Conservation (phyloP, 2,113 vertebrate species). For the Thryonomys swinderianus region DNA sequence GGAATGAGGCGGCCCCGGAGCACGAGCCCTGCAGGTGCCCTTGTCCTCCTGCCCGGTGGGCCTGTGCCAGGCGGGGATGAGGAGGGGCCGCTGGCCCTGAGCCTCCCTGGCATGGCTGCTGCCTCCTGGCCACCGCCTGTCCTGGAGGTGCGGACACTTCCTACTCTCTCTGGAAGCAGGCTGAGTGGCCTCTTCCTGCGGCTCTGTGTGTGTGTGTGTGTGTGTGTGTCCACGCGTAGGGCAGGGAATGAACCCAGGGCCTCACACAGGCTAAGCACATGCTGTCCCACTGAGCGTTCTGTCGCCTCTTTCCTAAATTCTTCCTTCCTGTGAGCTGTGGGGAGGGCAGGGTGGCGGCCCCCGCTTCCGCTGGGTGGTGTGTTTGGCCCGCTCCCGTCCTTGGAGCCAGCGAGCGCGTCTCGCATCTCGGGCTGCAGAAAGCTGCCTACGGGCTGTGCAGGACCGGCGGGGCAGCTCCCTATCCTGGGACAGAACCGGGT, state of each 20-base stretch:
- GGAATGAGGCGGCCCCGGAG: background rate
- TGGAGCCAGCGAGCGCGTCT: background rate
- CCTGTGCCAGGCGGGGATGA: too few species aligned
- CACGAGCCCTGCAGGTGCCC: background rate
- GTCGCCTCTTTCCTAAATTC: background rate
- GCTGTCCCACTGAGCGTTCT: background rate
- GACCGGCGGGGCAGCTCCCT: background rate
- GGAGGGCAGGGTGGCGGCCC: background rate
- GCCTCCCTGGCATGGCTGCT: background rate
- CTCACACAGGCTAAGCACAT: background rate
- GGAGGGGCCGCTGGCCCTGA: fast-evolving
- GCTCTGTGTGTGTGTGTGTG: background rate
- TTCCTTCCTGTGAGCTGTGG: background rate
- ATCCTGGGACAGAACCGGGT: background rate
- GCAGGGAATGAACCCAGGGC: background rate
- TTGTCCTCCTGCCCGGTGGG: background rate
- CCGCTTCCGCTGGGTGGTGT: background rate
- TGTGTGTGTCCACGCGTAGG: fast-evolving
- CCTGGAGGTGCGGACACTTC: background rate
- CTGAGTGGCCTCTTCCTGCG: background rate
- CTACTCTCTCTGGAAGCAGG: background rate
- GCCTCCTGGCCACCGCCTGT: fast-evolving
- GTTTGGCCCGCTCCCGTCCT: background rate
- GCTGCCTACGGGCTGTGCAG: background rate
- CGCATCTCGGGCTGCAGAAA: background rate